Base-by-base conservation (phyloP, 2,797 vertebrate species). In the Pelodytes ibericus region DNA sequence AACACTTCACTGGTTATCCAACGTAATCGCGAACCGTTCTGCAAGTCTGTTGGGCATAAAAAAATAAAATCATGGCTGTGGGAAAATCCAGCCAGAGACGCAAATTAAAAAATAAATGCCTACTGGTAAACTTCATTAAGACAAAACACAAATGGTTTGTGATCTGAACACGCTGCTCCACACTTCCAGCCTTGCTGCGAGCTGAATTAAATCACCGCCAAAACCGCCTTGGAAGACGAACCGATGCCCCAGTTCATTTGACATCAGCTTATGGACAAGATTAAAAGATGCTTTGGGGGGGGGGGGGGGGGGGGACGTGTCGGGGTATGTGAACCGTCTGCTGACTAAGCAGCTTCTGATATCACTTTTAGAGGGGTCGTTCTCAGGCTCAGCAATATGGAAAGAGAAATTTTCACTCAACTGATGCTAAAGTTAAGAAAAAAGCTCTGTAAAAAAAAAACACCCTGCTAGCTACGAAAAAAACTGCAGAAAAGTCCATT, bases 71-170 rank as follows among this genome's bases (percentile, higher is more conserved):
- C 89, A 90, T 89, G 90, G 88, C 89, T n/a, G n/a, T n/a, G n/a
- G 89, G 88, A 88, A 91, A 90, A 88, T 92, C 87, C 82, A 91
- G 91, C 86, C 86, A 88, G 82, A 87, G 83, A 83, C 86, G 81
- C 85, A 91, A 90, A 92, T 92, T 91, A 93, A 91, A 44, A 92
- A 90, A 92, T 90, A 92, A 90, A 92, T 90, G 88, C 90, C 88
- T 90, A 91, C 87, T 89, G 89, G 91, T 92, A 86, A 87, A 88
- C 13, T 44, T 86, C 89, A 87, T 89, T 91, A 91, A 91, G 90
- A 91, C 90, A 89, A 86, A 89, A 90, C 87, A 87, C 89, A 90
- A 89, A 92, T 89, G 89, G 89, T 89, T 88, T 88, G 88, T 88
- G 85, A 86, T 87, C 86, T 7, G 87, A 82, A 88, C 80, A 36